These are phyloP conservation scores for Staurois parvus DNA, from an alignment of 2,797 vertebrate genomes.

Conservation along the genomic window DNA sequence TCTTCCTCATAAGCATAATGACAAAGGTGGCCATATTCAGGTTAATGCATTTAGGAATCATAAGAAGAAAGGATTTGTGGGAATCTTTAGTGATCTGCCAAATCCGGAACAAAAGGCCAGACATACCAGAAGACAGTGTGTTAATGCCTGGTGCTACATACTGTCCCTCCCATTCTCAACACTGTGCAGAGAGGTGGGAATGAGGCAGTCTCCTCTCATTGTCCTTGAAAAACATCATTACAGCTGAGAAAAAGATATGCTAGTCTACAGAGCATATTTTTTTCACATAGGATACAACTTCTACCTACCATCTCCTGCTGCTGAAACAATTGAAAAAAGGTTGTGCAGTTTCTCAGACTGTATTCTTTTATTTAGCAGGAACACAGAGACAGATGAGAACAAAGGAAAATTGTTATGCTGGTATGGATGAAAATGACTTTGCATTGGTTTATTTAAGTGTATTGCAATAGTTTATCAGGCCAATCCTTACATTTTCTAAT, in stretches of 20 bases:
- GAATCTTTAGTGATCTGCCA: conserved; percentile 16
- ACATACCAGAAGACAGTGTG: conserved; percentile 15
- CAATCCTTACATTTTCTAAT: no score
- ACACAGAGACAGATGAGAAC: no score
- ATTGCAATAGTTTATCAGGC: no score
- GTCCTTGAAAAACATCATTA: conserved; percentile 51
- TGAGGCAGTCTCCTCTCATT: conserved; percentile 47
- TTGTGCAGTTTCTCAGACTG: no score
- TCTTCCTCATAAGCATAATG: background rate
- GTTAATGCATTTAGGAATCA: background rate
- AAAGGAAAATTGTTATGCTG: no score
- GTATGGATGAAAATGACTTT: no score
- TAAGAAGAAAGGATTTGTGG: background rate
- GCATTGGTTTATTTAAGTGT: no score
- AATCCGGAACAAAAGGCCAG: background rate
- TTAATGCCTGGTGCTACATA: conserved; percentile 33
- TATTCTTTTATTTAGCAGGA: no score
- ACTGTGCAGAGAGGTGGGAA: conserved; percentile 43
- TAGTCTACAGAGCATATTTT: background rate
- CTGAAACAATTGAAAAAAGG: background rate
- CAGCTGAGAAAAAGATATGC: conserved; percentile 13
- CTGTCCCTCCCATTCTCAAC: conserved; percentile 49
- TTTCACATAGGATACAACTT: background rate
- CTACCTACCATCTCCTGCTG: background rate
- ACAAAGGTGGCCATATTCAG: background rate